phyloP scores from a whole-genome alignment of 2,797 vertebrate genomes.

The Onychomys leucogaster region DNA sequence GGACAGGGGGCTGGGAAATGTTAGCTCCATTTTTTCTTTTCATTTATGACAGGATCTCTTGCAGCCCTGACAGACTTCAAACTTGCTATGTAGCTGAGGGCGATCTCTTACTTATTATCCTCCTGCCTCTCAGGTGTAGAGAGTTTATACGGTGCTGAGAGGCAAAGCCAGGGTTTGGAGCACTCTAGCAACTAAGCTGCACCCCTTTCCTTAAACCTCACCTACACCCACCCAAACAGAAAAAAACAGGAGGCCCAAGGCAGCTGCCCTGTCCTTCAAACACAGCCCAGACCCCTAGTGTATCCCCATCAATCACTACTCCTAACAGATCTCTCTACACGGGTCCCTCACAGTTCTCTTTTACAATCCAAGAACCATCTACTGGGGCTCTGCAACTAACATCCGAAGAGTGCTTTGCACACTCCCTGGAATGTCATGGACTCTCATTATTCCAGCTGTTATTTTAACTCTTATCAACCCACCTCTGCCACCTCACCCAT shows the following conservation, averaged over 20 bases:
- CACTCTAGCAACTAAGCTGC: not conserved
- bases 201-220: not conserved
- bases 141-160: not conserved
- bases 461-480: not conserved
- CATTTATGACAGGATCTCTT: not conserved
- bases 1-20: not conserved
- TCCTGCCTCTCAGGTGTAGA: not conserved
- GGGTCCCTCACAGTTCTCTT: not conserved
- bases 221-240: not conserved
- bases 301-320: not conserved
- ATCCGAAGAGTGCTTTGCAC: not conserved
- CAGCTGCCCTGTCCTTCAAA: not conserved
- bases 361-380: not conserved
- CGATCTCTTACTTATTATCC: not conserved
- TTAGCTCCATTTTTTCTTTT: not conserved
- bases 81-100: not conserved
- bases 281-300: not conserved
- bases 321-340: not conserved
- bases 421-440: not conserved
- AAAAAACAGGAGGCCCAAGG: not conserved
- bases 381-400: not conserved
- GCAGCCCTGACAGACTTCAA: not conserved
- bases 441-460: not conserved
- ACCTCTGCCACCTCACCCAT: not conserved
- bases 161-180: not conserved